Percentiles rank a stretch among this genome's conserved stretches.
These are phyloP conservation scores for Hippocampus guttulatus DNA, from an alignment of 2,113 vertebrate species.

Conservation along the genomic window DNA sequence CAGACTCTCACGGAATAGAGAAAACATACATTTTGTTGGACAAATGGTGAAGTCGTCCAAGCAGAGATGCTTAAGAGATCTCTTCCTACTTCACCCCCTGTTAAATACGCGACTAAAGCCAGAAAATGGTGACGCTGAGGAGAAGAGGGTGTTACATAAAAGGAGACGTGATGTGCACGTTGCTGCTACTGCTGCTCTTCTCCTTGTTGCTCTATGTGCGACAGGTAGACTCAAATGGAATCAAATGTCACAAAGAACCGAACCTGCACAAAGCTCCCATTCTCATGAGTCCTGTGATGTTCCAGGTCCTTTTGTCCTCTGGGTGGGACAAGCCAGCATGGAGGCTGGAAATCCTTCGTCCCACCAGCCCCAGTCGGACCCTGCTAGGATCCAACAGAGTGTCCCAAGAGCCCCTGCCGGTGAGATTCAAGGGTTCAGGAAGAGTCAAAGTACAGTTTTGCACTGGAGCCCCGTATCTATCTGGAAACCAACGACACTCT, in stretches of 20 bases:
- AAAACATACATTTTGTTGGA: not conserved
- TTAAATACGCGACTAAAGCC: not conserved
- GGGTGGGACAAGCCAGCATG: conserved; percentile 30
- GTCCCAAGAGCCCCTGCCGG: conserved; percentile 18
- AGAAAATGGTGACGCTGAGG: conserved; percentile 40
- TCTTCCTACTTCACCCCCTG: not conserved
- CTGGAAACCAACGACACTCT: too few relatives aligned
- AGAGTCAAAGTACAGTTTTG: not conserved
- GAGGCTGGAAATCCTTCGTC: conserved; percentile 36
- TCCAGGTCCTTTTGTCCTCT: conserved; percentile 44
- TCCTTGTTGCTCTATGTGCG: conserved; percentile 82
- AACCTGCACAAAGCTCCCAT: not conserved
- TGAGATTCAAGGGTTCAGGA: conserved; percentile 8
- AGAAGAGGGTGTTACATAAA: conserved; percentile 82
- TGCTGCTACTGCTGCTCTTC: conserved; percentile 75
- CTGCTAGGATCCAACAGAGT: conserved; percentile 37
- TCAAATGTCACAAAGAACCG: not conserved
- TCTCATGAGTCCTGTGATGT: not conserved
- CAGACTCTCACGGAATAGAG: not conserved
- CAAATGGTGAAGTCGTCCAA: not conserved
- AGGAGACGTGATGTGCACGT: conserved; percentile 81
- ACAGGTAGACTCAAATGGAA: conserved; percentile 45
- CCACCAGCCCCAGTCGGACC: conserved; percentile 49
- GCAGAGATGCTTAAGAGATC: not conserved
- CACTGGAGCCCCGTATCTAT: not conserved